phyloP scores from a whole-genome alignment of 2,888 invertebrate genomes.

The Brachycybe producta region DNA sequence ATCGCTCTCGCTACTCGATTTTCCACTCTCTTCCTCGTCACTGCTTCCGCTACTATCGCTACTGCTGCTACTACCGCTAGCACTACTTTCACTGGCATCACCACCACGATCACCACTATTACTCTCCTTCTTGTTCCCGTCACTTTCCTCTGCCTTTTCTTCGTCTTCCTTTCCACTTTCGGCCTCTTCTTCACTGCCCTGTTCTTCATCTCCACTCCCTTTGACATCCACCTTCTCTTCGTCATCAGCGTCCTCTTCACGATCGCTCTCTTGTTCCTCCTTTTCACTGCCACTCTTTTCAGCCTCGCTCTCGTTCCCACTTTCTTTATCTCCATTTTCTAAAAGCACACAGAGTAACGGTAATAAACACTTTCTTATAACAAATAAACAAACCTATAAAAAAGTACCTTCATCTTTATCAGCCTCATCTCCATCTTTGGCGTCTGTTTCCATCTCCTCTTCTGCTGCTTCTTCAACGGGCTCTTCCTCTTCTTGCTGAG shows the following conservation, averaged over 20 bases:
- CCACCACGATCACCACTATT: conserved; percentile 27
- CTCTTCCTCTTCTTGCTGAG: conserved; percentile 56
- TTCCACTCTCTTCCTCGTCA: conserved; percentile 17
- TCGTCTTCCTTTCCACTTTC: conserved; percentile 13
- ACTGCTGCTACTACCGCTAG: conserved; percentile 27
- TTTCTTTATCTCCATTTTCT: conserved; percentile 8
- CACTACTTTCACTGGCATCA: conserved; percentile 18
- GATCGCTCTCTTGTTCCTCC: conserved; percentile 28
- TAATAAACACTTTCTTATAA: neutral
- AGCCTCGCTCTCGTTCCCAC: conserved; percentile 1
- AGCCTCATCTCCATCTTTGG: conserved; percentile 1
- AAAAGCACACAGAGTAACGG: no score
- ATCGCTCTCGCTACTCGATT: conserved; percentile 17
- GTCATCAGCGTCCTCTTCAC: conserved; percentile 40
- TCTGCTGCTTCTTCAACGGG: conserved; percentile 40
- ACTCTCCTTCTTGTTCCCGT: conserved; percentile 33
- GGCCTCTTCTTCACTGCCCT: conserved; percentile 12
- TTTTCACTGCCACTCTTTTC: conserved; percentile 23
- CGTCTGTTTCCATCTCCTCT: conserved; percentile 9
- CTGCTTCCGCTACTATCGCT: conserved; percentile 32
- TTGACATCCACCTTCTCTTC: conserved; percentile 23
- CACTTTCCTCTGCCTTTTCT: conserved; percentile 20
- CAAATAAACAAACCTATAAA: neutral
- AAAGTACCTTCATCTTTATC: conserved; percentile 10
- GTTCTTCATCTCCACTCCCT: conserved; percentile 9